Percentiles rank a stretch among this genome's conserved stretches.
phyloP scores from a whole-genome alignment of 2,113 vertebrate genomes.

The Paedocypris sp. region DNA sequence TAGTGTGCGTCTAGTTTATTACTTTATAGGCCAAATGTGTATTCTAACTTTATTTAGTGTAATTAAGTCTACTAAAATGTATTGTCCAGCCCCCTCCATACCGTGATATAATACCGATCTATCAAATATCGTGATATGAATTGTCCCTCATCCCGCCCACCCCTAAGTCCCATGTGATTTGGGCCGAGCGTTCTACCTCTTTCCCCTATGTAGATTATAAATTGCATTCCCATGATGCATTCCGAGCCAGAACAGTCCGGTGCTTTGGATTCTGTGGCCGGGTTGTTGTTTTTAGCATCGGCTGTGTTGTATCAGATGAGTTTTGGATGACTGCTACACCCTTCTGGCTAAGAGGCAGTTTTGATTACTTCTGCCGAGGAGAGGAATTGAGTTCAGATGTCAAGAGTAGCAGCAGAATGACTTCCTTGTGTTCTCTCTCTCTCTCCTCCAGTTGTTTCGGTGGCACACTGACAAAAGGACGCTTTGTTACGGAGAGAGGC shows the following conservation, averaged over 20 bases:
- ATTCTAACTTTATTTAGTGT: too few species aligned
- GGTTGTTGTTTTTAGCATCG: not conserved
- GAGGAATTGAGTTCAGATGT: slow-evolving; percentile 36
- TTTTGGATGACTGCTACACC: not conserved
- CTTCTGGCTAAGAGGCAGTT: slow-evolving; percentile 15
- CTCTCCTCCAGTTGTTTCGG: slow-evolving; percentile 17
- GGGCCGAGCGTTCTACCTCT: too few species aligned
- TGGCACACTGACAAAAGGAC: slow-evolving; percentile 21
- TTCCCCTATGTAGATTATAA: not conserved
- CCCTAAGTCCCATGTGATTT: too few species aligned
- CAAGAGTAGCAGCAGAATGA: slow-evolving; percentile 26
- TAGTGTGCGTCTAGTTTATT: too few species aligned
- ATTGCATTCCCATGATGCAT: not conserved
- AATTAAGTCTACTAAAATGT: too few species aligned
- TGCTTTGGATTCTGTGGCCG: not conserved
- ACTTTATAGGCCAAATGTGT: too few species aligned
- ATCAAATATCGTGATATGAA: too few species aligned
- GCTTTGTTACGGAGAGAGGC: slow-evolving; percentile 18
- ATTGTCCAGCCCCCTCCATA: too few species aligned
- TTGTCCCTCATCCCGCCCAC: too few species aligned
- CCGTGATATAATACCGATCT: too few species aligned
- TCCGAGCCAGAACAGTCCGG: not conserved
- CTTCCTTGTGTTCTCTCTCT: slow-evolving; percentile 34
- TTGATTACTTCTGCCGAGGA: slow-evolving; percentile 25
- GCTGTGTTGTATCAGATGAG: not conserved